Conservation (phyloP, 1,140 invertebrate genomes). For the Drosophila lowei region DNA sequence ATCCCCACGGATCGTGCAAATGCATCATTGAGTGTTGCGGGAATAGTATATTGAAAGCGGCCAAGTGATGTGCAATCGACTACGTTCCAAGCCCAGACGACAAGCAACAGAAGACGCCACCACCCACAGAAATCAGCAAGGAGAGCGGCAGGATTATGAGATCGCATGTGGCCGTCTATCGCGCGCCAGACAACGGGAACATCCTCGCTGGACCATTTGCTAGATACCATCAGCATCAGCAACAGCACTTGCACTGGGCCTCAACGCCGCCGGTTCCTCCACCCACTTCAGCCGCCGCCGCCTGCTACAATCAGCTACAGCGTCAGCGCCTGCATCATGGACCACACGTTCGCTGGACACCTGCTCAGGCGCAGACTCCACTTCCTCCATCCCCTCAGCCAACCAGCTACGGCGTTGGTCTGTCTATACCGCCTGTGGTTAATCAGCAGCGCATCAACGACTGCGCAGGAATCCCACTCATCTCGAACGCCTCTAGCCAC, state of each 20-base stretch:
- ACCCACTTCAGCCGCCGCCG: not conserved
- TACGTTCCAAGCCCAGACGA: conserved; percentile 29
- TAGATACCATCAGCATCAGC: conserved; percentile 47
- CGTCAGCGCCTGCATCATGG: conserved; percentile 45
- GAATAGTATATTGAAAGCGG: conserved; percentile 48
- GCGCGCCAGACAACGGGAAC: conserved; percentile 63
- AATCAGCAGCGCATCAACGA: conserved; percentile 82
- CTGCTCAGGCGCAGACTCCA: conserved; percentile 17
- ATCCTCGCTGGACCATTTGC: conserved; percentile 41
- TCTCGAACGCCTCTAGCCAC: conserved; percentile 85
- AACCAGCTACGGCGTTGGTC: conserved; percentile 9
- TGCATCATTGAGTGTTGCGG: conserved; percentile 63
- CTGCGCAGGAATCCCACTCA: conserved; percentile 88
- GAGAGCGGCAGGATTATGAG: conserved; percentile 70
- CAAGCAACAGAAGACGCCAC: conserved; percentile 26
- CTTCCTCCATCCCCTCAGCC: not conserved
- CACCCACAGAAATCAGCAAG: conserved; percentile 38
- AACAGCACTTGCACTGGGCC: conserved; percentile 6
- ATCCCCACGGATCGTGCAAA: conserved; percentile 40
- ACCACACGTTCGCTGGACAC: conserved; percentile 8
- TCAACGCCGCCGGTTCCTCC: not conserved
- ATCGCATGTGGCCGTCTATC: conserved; percentile 75
- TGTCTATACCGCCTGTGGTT: conserved; percentile 35
- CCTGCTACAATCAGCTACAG: conserved; percentile 34
- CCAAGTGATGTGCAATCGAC: conserved; percentile 72